phyloP scores from a whole-genome alignment of 2,113 vertebrate genomes.

The Mormyrus lacerda region DNA sequence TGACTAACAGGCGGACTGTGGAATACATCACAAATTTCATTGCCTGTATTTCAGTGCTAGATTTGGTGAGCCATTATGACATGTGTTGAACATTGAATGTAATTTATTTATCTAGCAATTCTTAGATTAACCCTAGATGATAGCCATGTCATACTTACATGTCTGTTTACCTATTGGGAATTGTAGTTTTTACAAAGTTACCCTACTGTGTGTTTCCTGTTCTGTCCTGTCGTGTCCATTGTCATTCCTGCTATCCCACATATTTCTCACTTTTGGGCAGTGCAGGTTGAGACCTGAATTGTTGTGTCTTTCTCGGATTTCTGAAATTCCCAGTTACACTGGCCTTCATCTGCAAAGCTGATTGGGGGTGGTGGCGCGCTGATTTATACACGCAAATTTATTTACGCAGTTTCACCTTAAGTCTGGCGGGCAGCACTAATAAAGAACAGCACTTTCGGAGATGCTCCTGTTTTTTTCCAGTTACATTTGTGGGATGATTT shows the following conservation, averaged over 20 bases:
- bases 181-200: neutral
- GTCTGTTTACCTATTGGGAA: neutral
- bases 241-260: conserved; percentile 9
- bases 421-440: neutral
- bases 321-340: conserved; percentile 50
- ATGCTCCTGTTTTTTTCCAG: neutral
- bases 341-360: neutral
- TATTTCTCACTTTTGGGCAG: conserved; percentile 17
- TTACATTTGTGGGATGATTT: neutral
- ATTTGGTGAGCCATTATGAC: neutral
- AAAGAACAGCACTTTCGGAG: neutral
- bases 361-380: neutral
- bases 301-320: conserved; percentile 53
- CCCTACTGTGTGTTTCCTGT: conserved; percentile 17
- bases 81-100: neutral
- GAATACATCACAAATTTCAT: neutral
- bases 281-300: conserved; percentile 44
- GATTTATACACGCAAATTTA: neutral
- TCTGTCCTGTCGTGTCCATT: neutral
- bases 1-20: neutral
- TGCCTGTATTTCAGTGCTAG: neutral
- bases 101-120: neutral
- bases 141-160: neutral
- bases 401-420: neutral
- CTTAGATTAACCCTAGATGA: neutral